Evolutionary conservation across 2,888 invertebrate species (phyloP).

Genomic region (Platerodrilus igneus): DNA sequence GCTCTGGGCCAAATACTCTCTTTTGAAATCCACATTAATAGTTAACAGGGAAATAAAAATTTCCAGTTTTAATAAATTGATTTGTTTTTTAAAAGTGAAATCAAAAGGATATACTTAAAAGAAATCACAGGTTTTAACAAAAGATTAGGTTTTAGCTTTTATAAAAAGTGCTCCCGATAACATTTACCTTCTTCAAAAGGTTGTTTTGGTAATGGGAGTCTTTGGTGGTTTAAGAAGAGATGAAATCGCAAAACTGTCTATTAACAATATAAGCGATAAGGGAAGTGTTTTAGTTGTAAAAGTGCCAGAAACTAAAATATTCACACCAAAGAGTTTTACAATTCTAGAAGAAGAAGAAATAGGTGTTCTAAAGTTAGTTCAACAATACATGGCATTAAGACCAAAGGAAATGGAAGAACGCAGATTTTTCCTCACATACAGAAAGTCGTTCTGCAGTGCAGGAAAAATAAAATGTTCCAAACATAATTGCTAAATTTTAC

Average conservation of each 20-base stretch:
- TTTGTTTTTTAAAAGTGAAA: conserved; percentile 24
- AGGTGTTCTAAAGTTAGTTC: conserved; percentile 11
- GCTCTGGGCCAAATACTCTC: conserved; percentile 21
- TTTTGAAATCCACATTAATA: conserved; percentile 21
- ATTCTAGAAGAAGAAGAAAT: conserved; percentile 26
- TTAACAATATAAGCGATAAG: conserved; percentile 24
- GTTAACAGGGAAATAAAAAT: conserved; percentile 24
- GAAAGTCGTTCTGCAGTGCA: conserved; percentile 6
- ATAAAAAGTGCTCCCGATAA: conserved; percentile 25
- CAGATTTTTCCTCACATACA: conserved; percentile 13
- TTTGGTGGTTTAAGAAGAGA: conserved; percentile 25
- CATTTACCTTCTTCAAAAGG: conserved; percentile 20
- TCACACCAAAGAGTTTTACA: conserved; percentile 20
- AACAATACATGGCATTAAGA: conserved; percentile 12
- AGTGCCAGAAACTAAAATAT: conserved; percentile 18
- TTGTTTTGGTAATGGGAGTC: conserved; percentile 23
- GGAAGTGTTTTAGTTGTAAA: conserved; percentile 20
- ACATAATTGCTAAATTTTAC: conserved; percentile 14
- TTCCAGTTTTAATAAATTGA: conserved; percentile 16
- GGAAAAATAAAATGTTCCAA: conserved; percentile 9
- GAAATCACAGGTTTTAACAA: conserved; percentile 26
- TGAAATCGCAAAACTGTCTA: conserved; percentile 19
- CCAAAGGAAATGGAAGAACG: conserved; percentile 7
- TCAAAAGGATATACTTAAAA: conserved; percentile 24
- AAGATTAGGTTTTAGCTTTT: conserved; percentile 23